Conservation (phyloP, 2,797 vertebrate genomes). For the Pangasius djambal region DNA sequence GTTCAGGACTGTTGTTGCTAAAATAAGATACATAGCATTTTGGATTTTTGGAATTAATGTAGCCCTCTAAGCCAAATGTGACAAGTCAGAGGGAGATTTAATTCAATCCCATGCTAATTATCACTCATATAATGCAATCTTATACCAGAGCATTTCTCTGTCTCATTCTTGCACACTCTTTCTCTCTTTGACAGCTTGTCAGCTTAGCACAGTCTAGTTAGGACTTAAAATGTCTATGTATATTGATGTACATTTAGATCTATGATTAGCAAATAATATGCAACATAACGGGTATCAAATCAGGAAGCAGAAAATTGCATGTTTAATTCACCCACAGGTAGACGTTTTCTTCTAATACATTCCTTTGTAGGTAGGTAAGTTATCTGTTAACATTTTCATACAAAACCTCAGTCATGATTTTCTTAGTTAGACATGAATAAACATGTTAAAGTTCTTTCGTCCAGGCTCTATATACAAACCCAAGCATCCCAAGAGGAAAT, state of each 20-base stretch:
- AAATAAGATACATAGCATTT: background rate
- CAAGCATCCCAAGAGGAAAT: background rate
- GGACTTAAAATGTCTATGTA: background rate
- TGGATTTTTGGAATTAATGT: background rate
- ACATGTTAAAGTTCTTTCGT: background rate
- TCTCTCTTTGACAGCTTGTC: background rate
- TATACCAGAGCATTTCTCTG: background rate
- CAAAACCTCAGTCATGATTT: background rate
- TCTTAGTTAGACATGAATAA: background rate
- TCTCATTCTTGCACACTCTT: background rate
- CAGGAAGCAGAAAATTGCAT: too few relatives aligned
- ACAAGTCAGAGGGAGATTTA: conserved; percentile 1
- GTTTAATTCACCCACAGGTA: background rate
- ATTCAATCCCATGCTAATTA: conserved; percentile 4
- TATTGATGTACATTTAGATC: background rate
- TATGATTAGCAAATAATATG: background rate
- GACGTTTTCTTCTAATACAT: background rate
- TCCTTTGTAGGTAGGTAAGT: background rate
- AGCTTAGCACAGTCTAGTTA: background rate
- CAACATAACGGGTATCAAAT: background rate
- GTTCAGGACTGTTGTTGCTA: background rate
- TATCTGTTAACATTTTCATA: background rate
- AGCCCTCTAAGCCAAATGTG: background rate
- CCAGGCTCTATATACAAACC: background rate
- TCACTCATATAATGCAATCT: background rate